Percentiles rank a stretch among this genome's conserved stretches.
These are phyloP conservation scores for Pammene fasciana DNA, from an alignment of 2,888 invertebrate species.

Conservation along the genomic window DNA sequence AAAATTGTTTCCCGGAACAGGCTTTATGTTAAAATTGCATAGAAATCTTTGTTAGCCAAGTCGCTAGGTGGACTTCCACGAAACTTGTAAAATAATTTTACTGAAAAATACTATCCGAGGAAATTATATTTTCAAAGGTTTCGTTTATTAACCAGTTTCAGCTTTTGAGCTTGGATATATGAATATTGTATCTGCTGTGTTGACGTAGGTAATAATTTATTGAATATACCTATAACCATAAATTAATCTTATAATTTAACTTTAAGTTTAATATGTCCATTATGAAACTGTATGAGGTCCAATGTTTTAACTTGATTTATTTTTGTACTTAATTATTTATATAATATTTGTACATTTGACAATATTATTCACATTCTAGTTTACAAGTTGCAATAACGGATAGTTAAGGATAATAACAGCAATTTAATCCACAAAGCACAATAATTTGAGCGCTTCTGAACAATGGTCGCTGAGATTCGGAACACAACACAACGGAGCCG, in stretches of 20 bases:
- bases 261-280: too few relatives aligned
- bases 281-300: too few relatives aligned
- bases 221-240: too few relatives aligned
- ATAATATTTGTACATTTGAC: too few relatives aligned
- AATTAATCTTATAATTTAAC: too few relatives aligned
- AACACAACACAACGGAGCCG: slow-evolving; percentile 30
- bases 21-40: slow-evolving; percentile 37
- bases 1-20: slow-evolving; percentile 39
- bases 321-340: too few relatives aligned
- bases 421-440: slow-evolving; percentile 40
- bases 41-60: slow-evolving; percentile 36
- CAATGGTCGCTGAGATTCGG: slow-evolving; percentile 37
- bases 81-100: slow-evolving; percentile 31
- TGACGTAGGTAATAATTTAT: too few relatives aligned
- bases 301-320: too few relatives aligned
- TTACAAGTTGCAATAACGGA: slow-evolving; percentile 23
- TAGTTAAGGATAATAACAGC: slow-evolving; percentile 39
- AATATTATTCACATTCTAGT: background rate
- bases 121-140: slow-evolving; percentile 4
- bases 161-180: too few relatives aligned
- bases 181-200: too few relatives aligned
- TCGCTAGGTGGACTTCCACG: slow-evolving; percentile 26
- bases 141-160: background rate
- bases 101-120: slow-evolving; percentile 15
- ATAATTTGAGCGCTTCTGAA: slow-evolving; percentile 33